phyloP scores from a whole-genome alignment of 2,888 invertebrate species.

The Octodonta nipae region DNA sequence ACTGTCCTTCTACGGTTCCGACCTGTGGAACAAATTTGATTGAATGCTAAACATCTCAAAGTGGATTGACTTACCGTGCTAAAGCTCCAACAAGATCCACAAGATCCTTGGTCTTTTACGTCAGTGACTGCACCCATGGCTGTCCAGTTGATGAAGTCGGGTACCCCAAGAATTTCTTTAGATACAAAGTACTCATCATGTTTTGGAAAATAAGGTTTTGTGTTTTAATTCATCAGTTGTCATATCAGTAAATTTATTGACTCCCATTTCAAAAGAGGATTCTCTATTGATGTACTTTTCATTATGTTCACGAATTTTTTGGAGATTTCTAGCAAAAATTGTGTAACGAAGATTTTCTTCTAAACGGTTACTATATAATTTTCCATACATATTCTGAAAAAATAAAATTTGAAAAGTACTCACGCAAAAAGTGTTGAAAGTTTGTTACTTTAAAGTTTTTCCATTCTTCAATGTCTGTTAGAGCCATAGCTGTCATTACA shows the following conservation, averaged over 20 bases:
- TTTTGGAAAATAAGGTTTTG: no score
- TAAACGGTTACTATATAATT: conserved; percentile 49
- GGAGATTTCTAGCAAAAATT: conserved; percentile 77
- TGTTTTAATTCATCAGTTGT: conserved; percentile 67
- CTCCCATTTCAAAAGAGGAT: conserved; percentile 11
- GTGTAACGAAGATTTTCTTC: conserved; percentile 79
- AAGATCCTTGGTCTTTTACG: conserved; percentile 80
- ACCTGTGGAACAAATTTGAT: no score
- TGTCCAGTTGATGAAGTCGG: conserved; percentile 74
- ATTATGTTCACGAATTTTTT: conserved; percentile 75
- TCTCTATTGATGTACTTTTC: no score
- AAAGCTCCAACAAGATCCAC: conserved; percentile 90
- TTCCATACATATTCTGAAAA: conserved; percentile 27
- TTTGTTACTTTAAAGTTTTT: no score
- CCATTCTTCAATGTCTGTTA: no score
- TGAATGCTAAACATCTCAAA: conserved; percentile 33
- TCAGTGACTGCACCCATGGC: conserved; percentile 69
- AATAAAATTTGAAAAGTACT: conserved; percentile 36
- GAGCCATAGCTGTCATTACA: no score
- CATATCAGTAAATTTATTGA: conserved; percentile 81
- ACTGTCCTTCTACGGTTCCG: conserved; percentile 82
- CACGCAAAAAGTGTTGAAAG: no score
- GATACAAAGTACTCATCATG: conserved; percentile 46
- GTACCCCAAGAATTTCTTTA: conserved; percentile 55
- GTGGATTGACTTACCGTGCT: conserved; percentile 62